phyloP scores from a whole-genome alignment of 1,140 invertebrate species.

The Daktulosphaira vitifoliae region DNA sequence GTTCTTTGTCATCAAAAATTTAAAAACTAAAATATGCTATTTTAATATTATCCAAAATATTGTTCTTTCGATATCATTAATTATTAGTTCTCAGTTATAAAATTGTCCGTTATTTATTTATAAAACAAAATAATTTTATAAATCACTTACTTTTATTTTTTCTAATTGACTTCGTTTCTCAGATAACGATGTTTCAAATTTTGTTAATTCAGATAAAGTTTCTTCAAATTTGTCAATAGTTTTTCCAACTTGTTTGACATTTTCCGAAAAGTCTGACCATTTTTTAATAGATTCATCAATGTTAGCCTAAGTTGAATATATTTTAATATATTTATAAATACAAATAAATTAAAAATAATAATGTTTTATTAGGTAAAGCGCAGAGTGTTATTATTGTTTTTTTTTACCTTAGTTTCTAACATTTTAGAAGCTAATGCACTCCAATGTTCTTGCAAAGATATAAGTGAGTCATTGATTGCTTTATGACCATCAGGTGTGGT shows the following conservation, averaged over 20 bases:
- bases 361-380: too few relatives aligned
- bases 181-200: slow-evolving; percentile 67
- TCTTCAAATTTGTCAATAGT: slow-evolving; percentile 68
- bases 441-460: slow-evolving; percentile 81
- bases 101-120: too few relatives aligned
- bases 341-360: too few relatives aligned
- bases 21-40: too few relatives aligned
- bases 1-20: too few relatives aligned
- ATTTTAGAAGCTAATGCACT: slow-evolving; percentile 76
- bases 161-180: slow-evolving; percentile 80
- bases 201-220: slow-evolving; percentile 60
- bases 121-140: too few relatives aligned
- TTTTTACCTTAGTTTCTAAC: slow-evolving; percentile 65
- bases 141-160: slow-evolving; percentile 61
- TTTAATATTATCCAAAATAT: too few relatives aligned
- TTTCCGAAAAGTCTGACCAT: slow-evolving; percentile 79
- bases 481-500: slow-evolving; percentile 81
- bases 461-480: slow-evolving; percentile 71
- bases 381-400: too few relatives aligned
- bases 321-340: too few relatives aligned
- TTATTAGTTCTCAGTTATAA: too few relatives aligned
- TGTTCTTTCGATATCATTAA: too few relatives aligned
- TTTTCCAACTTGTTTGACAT: slow-evolving; percentile 76
- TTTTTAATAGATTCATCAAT: slow-evolving; percentile 83
- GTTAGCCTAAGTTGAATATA: slow-evolving; percentile 50